A percentile compares a stretch with the other conserved stretches of the same genome.
These are phyloP conservation scores for Idris sp. DNA, from an alignment of 1,140 invertebrate genomes.

Conservation along the genomic window DNA sequence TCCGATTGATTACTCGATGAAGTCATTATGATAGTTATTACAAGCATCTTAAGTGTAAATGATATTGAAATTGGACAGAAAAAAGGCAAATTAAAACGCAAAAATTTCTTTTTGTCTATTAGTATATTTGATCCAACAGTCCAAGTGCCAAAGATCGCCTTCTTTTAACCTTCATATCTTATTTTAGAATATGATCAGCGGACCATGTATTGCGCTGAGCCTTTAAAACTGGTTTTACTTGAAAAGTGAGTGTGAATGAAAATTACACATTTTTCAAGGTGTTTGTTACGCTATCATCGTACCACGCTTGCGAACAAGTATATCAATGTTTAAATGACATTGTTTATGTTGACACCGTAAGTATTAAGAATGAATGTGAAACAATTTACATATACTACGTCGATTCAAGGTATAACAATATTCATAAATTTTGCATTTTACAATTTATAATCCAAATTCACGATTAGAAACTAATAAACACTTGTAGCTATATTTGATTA, in stretches of 20 bases:
- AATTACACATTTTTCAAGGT: constrained; percentile 52
- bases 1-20: too few species aligned
- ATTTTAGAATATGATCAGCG: constrained; percentile 55
- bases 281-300: constrained; percentile 15
- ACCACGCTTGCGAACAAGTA: constrained; percentile 4
- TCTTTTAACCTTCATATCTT: constrained; percentile 57
- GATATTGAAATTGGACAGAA: not conserved
- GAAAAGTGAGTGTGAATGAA: constrained; percentile 57
- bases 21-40: constrained; percentile 1
- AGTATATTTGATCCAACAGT: constrained; percentile 30
- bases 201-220: constrained; percentile 30
- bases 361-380: constrained; percentile 11
- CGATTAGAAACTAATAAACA: too few species aligned
- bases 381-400: not conserved
- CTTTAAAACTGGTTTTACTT: constrained; percentile 58
- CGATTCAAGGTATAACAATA: constrained; percentile 1
- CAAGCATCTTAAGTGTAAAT: not conserved
- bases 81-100: constrained; percentile 16
- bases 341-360: constrained; percentile 25
- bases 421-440: too few species aligned
- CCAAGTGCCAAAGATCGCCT: constrained; percentile 55
- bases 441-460: too few species aligned
- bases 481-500: too few species aligned
- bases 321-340: constrained; percentile 17
- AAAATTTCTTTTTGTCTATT: constrained; percentile 40